Evolutionary conservation across 2,888 invertebrate species (phyloP).

Genomic region (Tanypteryx hageni): DNA sequence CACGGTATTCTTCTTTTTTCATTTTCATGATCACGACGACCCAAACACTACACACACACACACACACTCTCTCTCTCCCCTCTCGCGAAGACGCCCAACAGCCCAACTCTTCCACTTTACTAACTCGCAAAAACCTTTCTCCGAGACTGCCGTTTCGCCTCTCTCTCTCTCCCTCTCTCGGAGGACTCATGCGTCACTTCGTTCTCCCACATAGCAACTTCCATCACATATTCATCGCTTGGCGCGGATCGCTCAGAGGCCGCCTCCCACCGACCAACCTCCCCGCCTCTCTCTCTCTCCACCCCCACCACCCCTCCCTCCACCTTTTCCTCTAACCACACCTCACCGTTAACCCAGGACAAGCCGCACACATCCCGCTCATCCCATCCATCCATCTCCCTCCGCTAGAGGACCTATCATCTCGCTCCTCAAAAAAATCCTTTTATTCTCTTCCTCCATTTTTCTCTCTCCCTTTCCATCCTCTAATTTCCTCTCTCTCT

Average conservation of each 20-base stretch:
- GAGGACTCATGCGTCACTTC: not conserved
- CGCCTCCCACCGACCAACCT: not conserved
- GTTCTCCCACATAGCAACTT: not conserved
- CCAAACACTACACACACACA: too few species aligned
- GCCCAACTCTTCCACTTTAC: conserved; percentile 20
- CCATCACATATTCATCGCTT: conserved; percentile 27
- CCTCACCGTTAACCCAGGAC: not conserved
- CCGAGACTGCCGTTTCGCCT: not conserved
- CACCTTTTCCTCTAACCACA: not conserved
- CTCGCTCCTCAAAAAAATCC: not conserved
- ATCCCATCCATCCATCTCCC: not conserved
- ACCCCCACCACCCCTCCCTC: not conserved
- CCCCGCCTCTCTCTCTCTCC: not conserved
- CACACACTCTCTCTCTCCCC: not conserved
- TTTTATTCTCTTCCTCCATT: not conserved
- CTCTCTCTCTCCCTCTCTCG: not conserved
- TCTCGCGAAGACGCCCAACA: not conserved
- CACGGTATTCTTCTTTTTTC: not conserved
- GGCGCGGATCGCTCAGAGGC: not conserved
- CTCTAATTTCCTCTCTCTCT: too few species aligned
- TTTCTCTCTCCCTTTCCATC: not conserved
- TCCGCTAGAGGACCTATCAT: not conserved
- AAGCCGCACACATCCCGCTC: not conserved
- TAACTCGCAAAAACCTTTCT: conserved; percentile 23
- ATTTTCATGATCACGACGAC: not conserved